phyloP scores from a whole-genome alignment of 2,797 vertebrate species.

The Xiphophorus birchmanni region DNA sequence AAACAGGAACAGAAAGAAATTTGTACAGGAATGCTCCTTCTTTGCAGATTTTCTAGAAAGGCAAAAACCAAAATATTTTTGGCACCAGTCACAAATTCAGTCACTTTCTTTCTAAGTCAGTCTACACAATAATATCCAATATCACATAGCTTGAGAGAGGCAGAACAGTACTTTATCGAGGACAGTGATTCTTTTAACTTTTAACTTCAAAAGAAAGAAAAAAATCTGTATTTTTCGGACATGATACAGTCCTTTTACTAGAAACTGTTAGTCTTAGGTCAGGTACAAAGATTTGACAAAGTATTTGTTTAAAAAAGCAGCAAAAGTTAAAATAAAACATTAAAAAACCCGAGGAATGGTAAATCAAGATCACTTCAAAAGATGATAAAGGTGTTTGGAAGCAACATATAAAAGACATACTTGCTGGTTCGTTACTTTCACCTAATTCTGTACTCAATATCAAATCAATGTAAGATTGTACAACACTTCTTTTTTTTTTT shows the following conservation, averaged over 20 bases:
- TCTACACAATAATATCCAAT: not conserved
- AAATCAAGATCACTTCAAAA: not conserved
- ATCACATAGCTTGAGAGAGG: not conserved
- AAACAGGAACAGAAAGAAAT: not conserved
- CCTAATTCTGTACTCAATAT: not conserved
- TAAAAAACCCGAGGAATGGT: not conserved
- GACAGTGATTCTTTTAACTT: not conserved
- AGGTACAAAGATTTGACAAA: not conserved
- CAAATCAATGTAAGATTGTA: not conserved
- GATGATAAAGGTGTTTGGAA: not conserved
- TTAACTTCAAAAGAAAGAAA: not conserved
- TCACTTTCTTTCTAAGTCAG: not conserved
- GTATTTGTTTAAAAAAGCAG: not conserved
- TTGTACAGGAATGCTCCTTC: not conserved
- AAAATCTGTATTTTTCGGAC: not conserved
- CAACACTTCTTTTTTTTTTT: not conserved
- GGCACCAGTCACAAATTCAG: not conserved
- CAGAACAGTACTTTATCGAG: not conserved
- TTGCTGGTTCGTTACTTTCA: not conserved
- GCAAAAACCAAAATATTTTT: not conserved
- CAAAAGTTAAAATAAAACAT: not conserved
- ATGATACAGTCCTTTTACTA: not conserved
- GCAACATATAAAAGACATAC: not conserved
- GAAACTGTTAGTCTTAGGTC: not conserved
- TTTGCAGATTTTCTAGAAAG: not conserved